Evolutionary conservation across 2,888 invertebrate species (phyloP).

Genomic region (Julus scandinavius): DNA sequence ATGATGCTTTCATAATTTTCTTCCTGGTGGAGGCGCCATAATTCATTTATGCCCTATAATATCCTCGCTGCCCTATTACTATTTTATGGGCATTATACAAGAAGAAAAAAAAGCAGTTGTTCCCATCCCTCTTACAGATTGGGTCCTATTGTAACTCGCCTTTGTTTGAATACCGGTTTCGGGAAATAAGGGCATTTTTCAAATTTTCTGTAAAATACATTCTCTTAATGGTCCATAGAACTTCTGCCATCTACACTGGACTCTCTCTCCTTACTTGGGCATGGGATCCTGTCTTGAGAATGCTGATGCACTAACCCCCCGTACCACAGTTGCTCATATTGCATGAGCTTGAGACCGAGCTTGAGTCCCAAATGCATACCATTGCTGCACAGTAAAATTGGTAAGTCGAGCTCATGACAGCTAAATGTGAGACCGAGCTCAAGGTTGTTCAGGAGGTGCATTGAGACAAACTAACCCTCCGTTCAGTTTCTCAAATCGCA

Average conservation of each 20-base stretch:
- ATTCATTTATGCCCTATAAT: constrained; percentile 24
- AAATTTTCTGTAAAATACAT: constrained; percentile 17
- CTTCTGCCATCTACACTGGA: background rate
- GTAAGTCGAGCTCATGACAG: no score
- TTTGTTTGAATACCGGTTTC: constrained; percentile 39
- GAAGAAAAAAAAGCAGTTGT: constrained; percentile 28
- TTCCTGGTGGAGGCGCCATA: background rate
- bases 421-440: no score
- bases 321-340: no score
- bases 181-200: constrained; percentile 35
- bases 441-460: no score
- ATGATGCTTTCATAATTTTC: constrained; percentile 25
- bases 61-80: background rate
- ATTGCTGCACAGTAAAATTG: no score
- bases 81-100: background rate
- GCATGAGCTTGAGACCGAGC: no score
- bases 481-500: no score
- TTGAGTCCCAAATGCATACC: no score
- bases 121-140: background rate
- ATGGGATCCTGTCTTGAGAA: no score
- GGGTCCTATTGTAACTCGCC: background rate
- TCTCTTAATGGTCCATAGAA: background rate
- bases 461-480: no score
- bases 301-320: no score
- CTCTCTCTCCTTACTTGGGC: background rate